Evolutionary conservation across 2,888 invertebrate genomes (phyloP), one percentile per base, ranked within the genome.

Genomic region (Clanis bilineata): DNA sequence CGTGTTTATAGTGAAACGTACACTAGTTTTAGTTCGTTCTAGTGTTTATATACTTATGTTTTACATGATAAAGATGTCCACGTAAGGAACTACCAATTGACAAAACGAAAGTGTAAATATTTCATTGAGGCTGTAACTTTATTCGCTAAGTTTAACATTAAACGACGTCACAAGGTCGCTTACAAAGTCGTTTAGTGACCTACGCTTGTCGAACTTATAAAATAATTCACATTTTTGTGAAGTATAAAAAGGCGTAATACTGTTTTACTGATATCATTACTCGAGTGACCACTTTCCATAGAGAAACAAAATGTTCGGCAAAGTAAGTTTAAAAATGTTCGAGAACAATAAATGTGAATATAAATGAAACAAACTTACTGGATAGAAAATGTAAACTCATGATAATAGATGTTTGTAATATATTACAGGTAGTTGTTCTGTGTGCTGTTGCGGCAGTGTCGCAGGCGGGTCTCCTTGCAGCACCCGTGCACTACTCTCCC

Each of bases 401-500:
- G 1, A 36, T 10, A 10, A 36, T 36, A 12, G 5, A 1, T 12
- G 12, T 18, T 18, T n/a, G 36, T 9, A 18, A 41, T 41, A 18
- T 41, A 18, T 41, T 41, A 7, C 41, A 41, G 41, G 41, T 41
- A 41, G 41, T 41, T 65, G 70, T 76, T 18, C 64, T 85, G 38
- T 80, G 76, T 64, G 77, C 79, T 44, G 64, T 82, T 36, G 71
- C 80, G 70, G 82, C 82, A 2, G 82, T 77, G 57, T 71, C 79
- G 61, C 74, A 82, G 66, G 85, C 83, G 1, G 85, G 84, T 60
- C 76, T 86, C 6, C 63, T 85, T 68, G 67, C 82, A 23, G 74
- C 73, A 62, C 72, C 93, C 21, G 71, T 61, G 4, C 84, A 85
- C 69, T 81, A 82, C 69, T 77, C 82, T 0, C 62, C 75, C 0